Evolutionary conservation across 1,140 invertebrate genomes (phyloP), one percentile per base, ranked within the genome.

Genomic region (Cotesia typhae): DNA sequence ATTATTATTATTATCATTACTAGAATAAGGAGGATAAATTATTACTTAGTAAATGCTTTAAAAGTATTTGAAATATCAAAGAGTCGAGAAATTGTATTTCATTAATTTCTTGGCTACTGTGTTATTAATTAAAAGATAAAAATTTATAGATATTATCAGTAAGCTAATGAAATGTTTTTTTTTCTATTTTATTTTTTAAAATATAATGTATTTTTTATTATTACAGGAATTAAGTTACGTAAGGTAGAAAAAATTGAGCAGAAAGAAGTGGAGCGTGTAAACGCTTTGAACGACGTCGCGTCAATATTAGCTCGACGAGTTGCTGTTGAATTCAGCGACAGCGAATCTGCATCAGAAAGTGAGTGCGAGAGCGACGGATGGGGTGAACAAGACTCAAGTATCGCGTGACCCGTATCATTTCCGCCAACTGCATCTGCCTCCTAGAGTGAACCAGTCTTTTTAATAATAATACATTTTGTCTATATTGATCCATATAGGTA

Each of bases 261-360:
- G 77, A 93, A 94, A 80, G 92, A 95, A 82, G 92, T 93, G 52
- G 93, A 92, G 78, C 87, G 92, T 51, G 89, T 89, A 10, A 93
- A 94, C 72, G 92, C 92, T 2, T 88, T 95, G 38, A 93, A 96
- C 84, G 97, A 99, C 87, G 97, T 99, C 3, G 97, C 97, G 10
- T 96, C 95, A 7, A 98, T 98, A 77, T 90, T 99, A 77, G 96
- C 96, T 20, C 89, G 97, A 41, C 91, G 97, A 37, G 95, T 98
- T 47, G 96, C 96, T 28, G 95, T 98, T 71, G 96, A 99, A 87
- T 93, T 97, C 78, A 96, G 95, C 74, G 96, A 98, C 85, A 94
- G 94, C 28, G 95, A 95, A 78, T 95, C 94, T n/a, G 95, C 92
- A 4, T 90, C 92, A 7, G 92, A 93, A 67, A 91, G 89, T 69